These are phyloP conservation scores for Chloropsis hardwickii DNA, from an alignment of 2,113 vertebrate genomes.

Conservation along the genomic window DNA sequence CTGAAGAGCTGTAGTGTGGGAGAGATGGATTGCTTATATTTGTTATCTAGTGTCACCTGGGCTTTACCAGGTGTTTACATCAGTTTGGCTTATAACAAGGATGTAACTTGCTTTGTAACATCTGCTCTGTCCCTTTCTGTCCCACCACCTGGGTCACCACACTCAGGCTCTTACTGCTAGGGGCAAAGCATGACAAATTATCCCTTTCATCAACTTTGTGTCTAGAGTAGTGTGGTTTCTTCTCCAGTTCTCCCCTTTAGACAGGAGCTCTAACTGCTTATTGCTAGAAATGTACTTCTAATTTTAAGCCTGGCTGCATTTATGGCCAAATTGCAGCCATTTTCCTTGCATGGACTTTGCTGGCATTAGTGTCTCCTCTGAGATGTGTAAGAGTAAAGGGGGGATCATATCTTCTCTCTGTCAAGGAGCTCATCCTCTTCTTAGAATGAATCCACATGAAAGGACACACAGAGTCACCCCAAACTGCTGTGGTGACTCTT, in stretches of 20 bases:
- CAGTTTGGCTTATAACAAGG: not conserved
- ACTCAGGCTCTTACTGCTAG: not conserved
- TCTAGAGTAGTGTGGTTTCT: not conserved
- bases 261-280: not conserved
- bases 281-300: not conserved
- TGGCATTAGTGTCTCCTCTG: not conserved
- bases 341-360: not conserved
- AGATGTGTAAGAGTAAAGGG: not conserved
- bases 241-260: not conserved
- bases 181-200: not conserved
- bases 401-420: not conserved
- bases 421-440: not conserved
- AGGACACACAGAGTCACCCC: not conserved
- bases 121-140: not conserved
- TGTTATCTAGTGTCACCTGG: not conserved
- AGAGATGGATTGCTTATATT: not conserved
- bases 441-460: not conserved
- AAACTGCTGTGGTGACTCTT: rapidly evolving
- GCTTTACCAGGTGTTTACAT: not conserved
- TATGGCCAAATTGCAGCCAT: not conserved
- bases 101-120: not conserved
- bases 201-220: not conserved
- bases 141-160: not conserved
- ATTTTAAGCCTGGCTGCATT: constrained; percentile 10
- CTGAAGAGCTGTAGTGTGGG: not conserved